Conservation (phyloP, 1,140 invertebrate genomes). For the Cydia strobilella region DNA sequence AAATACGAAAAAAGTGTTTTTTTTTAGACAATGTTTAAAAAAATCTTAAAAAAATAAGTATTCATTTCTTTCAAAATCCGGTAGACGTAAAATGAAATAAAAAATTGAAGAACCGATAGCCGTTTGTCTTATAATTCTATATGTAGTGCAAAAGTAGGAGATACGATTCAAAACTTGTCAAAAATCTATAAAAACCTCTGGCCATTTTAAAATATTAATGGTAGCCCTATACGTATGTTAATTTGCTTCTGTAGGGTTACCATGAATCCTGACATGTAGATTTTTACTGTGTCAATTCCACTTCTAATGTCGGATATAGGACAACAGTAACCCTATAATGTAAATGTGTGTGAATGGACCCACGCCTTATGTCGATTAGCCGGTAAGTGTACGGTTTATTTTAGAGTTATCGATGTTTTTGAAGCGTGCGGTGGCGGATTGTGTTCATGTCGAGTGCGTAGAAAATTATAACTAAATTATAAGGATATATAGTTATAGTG, state of each 20-base stretch:
- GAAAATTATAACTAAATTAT: background rate
- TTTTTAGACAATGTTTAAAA: no score
- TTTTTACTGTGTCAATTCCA: background rate
- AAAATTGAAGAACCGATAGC: no score
- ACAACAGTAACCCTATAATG: background rate
- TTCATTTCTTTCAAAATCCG: no score
- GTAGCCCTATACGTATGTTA: background rate
- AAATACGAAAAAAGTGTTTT: no score
- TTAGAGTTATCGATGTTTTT: constrained; percentile 6
- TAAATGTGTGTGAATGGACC: background rate
- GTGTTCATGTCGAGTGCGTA: constrained; percentile 22
- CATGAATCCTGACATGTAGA: no score
- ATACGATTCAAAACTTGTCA: no score
- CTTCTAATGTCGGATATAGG: background rate
- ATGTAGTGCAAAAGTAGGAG: no score
- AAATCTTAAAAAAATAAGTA: no score
- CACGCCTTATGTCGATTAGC: background rate
- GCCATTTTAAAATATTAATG: background rate
- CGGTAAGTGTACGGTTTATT: background rate
- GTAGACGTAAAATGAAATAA: no score
- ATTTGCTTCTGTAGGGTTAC: no score
- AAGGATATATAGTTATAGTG: constrained; percentile 27
- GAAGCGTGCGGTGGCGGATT: constrained; percentile 17
- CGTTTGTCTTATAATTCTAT: no score
- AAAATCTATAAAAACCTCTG: no score